phyloP scores from a whole-genome alignment of 2,113 vertebrate genomes.

The Poeciliopsis occidentalis region DNA sequence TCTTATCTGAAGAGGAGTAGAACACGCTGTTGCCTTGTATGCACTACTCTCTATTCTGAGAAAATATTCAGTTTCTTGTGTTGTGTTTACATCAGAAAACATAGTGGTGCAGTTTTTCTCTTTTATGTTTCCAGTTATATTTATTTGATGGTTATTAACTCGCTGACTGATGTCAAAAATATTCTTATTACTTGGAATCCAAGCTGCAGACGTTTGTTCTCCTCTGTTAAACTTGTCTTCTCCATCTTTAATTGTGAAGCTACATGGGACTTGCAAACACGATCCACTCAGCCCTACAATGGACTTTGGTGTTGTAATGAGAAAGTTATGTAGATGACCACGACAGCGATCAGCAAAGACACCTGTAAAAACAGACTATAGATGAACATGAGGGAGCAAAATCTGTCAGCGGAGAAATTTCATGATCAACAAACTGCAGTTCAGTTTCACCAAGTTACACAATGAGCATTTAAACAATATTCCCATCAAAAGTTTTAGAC shows the following conservation, averaged over 20 bases:
- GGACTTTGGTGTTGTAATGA: not conserved
- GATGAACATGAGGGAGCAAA: not conserved
- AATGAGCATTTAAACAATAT: not conserved
- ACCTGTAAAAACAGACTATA: not conserved
- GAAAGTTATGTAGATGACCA: rapidly evolving
- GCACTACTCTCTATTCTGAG: not conserved
- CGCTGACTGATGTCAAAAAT: not conserved
- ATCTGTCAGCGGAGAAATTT: not conserved
- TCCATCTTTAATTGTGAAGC: rapidly evolving
- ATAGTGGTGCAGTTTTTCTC: not conserved
- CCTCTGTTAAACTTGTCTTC: not conserved
- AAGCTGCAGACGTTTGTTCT: not conserved
- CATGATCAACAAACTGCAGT: not conserved
- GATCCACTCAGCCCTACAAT: not conserved
- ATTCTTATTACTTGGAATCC: not conserved
- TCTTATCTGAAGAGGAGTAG: not conserved
- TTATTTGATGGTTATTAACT: not conserved
- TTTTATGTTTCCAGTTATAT: not conserved
- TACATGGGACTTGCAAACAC: not conserved
- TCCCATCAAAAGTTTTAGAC: not conserved
- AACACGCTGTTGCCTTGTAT: not conserved
- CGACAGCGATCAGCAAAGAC: not conserved
- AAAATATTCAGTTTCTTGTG: not conserved
- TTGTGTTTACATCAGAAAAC: not conserved
- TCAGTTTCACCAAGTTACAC: not conserved